Evolutionary conservation across 2,113 vertebrate genomes (phyloP), one percentile per base, ranked within the genome.

Genomic region (Coptodon rendalli): DNA sequence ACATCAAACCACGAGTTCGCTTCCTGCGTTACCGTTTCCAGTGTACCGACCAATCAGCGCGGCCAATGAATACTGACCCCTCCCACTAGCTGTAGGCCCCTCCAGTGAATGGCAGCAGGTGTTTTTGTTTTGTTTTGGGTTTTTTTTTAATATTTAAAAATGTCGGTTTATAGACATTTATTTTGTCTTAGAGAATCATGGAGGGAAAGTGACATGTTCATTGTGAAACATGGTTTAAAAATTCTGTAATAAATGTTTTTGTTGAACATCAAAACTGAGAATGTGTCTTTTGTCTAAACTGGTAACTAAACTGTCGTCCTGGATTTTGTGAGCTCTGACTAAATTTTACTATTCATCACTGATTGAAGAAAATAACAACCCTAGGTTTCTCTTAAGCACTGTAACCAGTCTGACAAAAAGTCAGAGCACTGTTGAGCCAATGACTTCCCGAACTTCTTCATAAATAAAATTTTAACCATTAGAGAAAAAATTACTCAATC

Each of bases 11-110:
- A 1, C 93, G 80, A 36, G 95, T 97, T 89, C 91, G 83, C 83
- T 95, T 97, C 87, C 91, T 96, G 81, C 96, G 96, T 80, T 96
- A 96, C 90, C 89, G 91, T 80, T 96, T 97, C 87, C 95, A 96
- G 89, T 97, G 97, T 91, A 95, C 87, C 38, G 90, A 95, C 90
- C 95, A 95, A 94, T 91, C 92, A 48, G 89, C 86, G 85, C 86
- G 93, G 94, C 91, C 93, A 88, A 89, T 86, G 86, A 93, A 83
- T 85, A 82, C 79, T 61, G 86, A 95, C 54, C 87, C 93, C 81
- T 66, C 89, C 89, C 95, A 91, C 83, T 95, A 96, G 94, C 57
- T 82, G 34, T 91, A 94, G 90, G 43, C 68, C 52, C 83, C 50
- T 2, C 85, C 80, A 22, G 54, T 19, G 34, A 81, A 59, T 4